Evolutionary conservation across 1,140 invertebrate species (phyloP).

Genomic region (Drosophila nannoptera): DNA sequence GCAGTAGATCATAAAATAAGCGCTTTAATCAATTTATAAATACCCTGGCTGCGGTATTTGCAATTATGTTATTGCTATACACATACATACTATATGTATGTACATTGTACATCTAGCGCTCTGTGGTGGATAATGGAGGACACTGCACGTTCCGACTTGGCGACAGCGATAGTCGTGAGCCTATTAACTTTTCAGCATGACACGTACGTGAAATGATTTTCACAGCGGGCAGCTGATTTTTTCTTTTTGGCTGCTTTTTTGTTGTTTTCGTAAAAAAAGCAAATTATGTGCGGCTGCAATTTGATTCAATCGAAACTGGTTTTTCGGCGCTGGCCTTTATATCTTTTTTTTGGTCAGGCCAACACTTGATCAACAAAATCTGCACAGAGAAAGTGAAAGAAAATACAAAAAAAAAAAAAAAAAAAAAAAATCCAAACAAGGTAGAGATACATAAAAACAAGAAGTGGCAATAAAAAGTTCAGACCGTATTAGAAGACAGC

Average conservation of each 20-base stretch:
- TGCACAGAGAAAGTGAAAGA: constrained; percentile 76
- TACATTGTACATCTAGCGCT: neutral
- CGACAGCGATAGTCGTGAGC: constrained; percentile 22
- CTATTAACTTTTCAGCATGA: constrained; percentile 51
- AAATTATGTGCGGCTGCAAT: constrained; percentile 64
- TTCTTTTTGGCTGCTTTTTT: constrained; percentile 11
- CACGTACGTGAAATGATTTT: constrained; percentile 54
- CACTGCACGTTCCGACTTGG: constrained; percentile 32
- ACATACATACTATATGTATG: constrained; percentile 15
- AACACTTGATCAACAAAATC: constrained; percentile 72
- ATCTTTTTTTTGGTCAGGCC: constrained; percentile 41
- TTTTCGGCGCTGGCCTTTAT: constrained; percentile 45
- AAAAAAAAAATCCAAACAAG: constrained; percentile 19
- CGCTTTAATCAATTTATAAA: constrained; percentile 59
- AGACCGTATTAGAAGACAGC: constrained; percentile 75
- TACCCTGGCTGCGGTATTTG: constrained; percentile 15
- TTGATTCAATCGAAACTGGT: constrained; percentile 72
- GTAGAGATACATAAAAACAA: constrained; percentile 36
- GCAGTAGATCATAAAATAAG: constrained; percentile 36
- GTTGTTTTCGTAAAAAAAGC: constrained; percentile 32
- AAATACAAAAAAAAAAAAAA: constrained; percentile 50
- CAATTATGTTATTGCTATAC: constrained; percentile 21
- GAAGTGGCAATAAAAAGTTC: constrained; percentile 73
- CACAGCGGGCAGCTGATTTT: constrained; percentile 33
- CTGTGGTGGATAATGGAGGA: constrained; percentile 1